Percentiles rank a stretch among this genome's conserved stretches.
These are phyloP conservation scores for Silurus asotus DNA, from an alignment of 2,113 vertebrate genomes.

Conservation along the genomic window DNA sequence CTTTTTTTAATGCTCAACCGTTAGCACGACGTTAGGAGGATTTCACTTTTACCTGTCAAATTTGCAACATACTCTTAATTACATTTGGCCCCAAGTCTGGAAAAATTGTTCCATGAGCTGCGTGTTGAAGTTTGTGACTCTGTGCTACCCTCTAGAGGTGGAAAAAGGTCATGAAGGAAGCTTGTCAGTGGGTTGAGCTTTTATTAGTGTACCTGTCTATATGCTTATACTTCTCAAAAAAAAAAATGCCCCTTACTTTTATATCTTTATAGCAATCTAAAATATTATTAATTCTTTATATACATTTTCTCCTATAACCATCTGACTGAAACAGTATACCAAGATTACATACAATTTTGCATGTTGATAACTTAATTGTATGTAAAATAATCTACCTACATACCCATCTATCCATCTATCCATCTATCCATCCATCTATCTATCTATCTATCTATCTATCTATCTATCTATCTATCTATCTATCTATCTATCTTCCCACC, in stretches of 20 bases:
- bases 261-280: neutral
- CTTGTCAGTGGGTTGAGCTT: neutral
- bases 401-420: too few relatives aligned
- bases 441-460: too few relatives aligned
- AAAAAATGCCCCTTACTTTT: neutral
- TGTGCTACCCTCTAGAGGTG: slow-evolving; percentile 46
- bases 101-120: neutral
- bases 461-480: too few relatives aligned
- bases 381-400: too few relatives aligned
- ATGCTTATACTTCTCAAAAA: neutral
- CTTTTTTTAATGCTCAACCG: slow-evolving; percentile 23
- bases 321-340: neutral
- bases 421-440: too few relatives aligned
- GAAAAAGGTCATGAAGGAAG: neutral
- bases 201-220: neutral
- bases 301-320: neutral
- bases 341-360: neutral
- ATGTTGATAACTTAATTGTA: too few relatives aligned
- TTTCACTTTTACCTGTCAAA: slow-evolving; percentile 28
- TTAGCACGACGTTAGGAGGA: slow-evolving; percentile 37
- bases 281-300: neutral
- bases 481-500: too few relatives aligned
- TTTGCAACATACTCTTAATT: slow-evolving; percentile 1
- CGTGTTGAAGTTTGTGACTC: neutral
- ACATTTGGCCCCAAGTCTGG: neutral